phyloP scores from a whole-genome alignment of 1,140 invertebrate genomes.

The Orussus abietinus region DNA sequence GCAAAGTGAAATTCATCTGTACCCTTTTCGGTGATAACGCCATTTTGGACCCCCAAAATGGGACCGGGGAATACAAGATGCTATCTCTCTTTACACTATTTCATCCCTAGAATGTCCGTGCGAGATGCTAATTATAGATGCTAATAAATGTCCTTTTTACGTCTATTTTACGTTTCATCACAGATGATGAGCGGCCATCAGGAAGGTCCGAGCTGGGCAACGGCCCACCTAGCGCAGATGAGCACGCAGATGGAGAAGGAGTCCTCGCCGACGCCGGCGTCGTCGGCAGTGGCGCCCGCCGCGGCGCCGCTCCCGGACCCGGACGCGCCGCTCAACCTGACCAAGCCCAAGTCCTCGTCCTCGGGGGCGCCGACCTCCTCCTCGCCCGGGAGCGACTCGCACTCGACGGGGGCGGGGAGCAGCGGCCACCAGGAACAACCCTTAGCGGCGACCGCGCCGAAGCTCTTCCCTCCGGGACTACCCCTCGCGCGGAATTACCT shows the following conservation, averaged over 20 bases:
- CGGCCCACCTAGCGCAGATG: conserved; percentile 45
- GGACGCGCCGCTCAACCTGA: conserved; percentile 83
- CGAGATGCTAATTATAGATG: too few relatives aligned
- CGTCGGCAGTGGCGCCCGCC: conserved; percentile 42
- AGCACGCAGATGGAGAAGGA: conserved; percentile 46
- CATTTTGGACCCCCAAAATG: too few relatives aligned
- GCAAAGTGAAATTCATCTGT: too few relatives aligned
- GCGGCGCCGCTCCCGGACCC: conserved; percentile 57
- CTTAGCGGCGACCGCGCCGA: conserved; percentile 58
- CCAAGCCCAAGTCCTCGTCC: conserved; percentile 71
- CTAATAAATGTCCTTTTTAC: too few relatives aligned
- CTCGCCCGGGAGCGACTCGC: conserved; percentile 46
- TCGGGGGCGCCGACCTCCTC: conserved; percentile 40
- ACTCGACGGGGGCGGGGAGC: conserved; percentile 51
- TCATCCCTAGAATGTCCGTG: too few relatives aligned
- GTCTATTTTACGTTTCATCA: conserved; percentile 2
- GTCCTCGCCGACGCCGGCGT: conserved; percentile 51
- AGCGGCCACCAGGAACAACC: conserved; percentile 54
- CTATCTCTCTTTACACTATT: too few relatives aligned
- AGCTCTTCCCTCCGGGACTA: conserved; percentile 56
- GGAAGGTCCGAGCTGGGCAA: conserved; percentile 42
- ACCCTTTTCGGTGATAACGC: too few relatives aligned
- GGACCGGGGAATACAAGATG: too few relatives aligned
- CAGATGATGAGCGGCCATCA: conserved; percentile 48
- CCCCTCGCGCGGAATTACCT: conserved; percentile 59